Conservation (phyloP, 64 coral and sea anemone species). For the Montipora efflorescens region DNA sequence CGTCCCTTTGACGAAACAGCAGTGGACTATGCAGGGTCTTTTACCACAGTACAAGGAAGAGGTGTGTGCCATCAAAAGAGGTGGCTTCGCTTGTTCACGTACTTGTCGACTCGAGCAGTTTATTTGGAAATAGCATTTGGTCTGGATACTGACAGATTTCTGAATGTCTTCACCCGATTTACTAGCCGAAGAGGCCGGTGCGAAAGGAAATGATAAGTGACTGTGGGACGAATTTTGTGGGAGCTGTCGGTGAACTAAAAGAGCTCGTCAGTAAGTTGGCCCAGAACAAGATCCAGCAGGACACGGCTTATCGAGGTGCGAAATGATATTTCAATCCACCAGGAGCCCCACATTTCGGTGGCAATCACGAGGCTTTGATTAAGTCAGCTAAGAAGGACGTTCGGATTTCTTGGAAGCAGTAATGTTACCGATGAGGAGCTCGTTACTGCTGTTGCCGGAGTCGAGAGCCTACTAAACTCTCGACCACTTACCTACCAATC, state of each 20-base stretch:
- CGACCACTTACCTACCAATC: constrained; percentile 63
- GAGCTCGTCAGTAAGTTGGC: constrained; percentile 44
- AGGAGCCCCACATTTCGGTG: constrained; percentile 68
- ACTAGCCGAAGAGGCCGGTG: constrained; percentile 55
- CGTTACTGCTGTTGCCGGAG: neutral
- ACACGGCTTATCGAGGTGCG: neutral
- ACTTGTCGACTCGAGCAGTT: neutral
- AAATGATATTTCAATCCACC: constrained; percentile 62
- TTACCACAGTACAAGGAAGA: constrained; percentile 58
- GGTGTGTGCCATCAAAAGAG: constrained; percentile 36
- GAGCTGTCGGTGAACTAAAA: constrained; percentile 50
- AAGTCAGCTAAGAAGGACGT: constrained; percentile 75
- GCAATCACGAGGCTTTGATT: constrained; percentile 59
- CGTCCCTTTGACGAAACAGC: constrained; percentile 65
- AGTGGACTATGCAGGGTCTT: constrained; percentile 46
- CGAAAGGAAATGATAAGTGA: constrained; percentile 66
- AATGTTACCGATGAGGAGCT: constrained; percentile 65
- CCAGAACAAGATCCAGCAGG: constrained; percentile 33
- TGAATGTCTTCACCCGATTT: constrained; percentile 67
- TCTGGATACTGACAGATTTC: constrained; percentile 61
- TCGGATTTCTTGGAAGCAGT: constrained; percentile 20
- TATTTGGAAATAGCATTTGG: neutral
- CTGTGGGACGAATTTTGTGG: constrained; percentile 68
- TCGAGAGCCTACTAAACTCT: constrained; percentile 48
- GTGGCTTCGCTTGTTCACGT: constrained; percentile 68